These are phyloP conservation scores for Stegastes partitus DNA, from an alignment of 2,113 vertebrate genomes.

Conservation along the genomic window DNA sequence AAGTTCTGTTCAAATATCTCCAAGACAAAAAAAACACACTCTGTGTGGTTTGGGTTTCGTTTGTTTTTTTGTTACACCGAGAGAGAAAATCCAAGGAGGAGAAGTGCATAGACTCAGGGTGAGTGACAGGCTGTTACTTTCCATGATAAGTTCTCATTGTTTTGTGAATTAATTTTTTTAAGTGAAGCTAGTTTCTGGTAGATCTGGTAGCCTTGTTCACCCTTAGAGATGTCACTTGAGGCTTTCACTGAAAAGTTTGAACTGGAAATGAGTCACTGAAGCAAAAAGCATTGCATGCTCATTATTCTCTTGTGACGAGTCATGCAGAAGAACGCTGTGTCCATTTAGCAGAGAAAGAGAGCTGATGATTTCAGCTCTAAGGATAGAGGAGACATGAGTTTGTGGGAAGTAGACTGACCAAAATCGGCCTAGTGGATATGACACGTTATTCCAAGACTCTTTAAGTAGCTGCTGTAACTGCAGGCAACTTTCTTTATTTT, in stretches of 20 bases:
- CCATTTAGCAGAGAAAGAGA: conserved; percentile 37
- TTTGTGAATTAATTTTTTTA: conserved; percentile 39
- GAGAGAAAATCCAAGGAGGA: conserved; percentile 23
- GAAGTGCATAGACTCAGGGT: conserved; percentile 68
- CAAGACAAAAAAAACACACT: conserved; percentile 35
- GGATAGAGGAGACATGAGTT: conserved; percentile 8
- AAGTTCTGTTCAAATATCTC: conserved; percentile 73
- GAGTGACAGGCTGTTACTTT: conserved; percentile 53
- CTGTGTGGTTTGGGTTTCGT: conserved; percentile 34
- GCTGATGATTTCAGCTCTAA: conserved; percentile 19
- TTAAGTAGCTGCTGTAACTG: conserved; percentile 46
- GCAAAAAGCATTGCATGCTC: conserved; percentile 42
- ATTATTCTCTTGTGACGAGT: conserved; percentile 46
- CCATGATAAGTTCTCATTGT: conserved; percentile 27
- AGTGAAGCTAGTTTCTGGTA: conserved; percentile 45
- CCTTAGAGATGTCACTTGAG: conserved; percentile 41
- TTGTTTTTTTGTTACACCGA: conserved; percentile 2
- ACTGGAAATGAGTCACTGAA: conserved; percentile 46
- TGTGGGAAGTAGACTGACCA: conserved; percentile 42
- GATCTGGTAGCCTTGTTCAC: conserved; percentile 53
- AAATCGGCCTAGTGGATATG: conserved; percentile 42
- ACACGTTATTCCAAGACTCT: conserved; percentile 42
- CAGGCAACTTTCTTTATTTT: conserved; percentile 48
- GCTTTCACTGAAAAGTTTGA: conserved; percentile 41
- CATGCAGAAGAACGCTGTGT: conserved; percentile 32